Base-by-base conservation (phyloP, 2,113 vertebrate species). In the Melospiza georgiana region DNA sequence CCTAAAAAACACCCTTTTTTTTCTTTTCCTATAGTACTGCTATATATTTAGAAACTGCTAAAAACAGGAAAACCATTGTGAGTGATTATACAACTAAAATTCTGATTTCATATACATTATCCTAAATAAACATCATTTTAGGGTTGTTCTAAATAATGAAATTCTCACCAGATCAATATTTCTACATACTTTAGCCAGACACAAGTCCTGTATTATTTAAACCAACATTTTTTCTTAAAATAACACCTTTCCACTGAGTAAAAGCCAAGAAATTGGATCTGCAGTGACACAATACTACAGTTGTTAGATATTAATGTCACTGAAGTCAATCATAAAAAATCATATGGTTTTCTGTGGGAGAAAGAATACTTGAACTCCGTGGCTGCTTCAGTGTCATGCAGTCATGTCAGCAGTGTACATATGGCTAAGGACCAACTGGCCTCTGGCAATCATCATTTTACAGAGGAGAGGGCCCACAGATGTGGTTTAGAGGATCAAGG, bases 11-110 rank as follows among this genome's bases (percentile, higher is more conserved):
- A 0, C 2, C 14, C 7, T 2, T 30, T 28, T 41, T 58, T 59
- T 44, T 1, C 25, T n/a, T 59, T 41, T 3, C 37, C 51, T 94
- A 10, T 44, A 59, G 20, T 27, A 3, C 10, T 80, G 28, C 6
- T 57, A 30, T 57, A 81, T 78, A 94, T 89, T 95, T 94, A 85
- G 94, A 89, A 87, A 39, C 13, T 58, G 8, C 9, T 92, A 77
- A 85, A 89, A 94, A 15, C 73, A 89, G 79, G 79, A 96, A 96
- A 89, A 63, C 28, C 65, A 55, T 67, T 90, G 35, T 91, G 58
- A 92, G 22, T 11, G 7, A 84, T 67, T 86, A 46, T 31, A 15
- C 8, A 67, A 77, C 18, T 65, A 59, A 61, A 94, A 86, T 72
- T 57, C 33, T 55, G 5, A 27, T 77, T 91, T 91, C 19, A 73